These are phyloP conservation scores for Drosophila watanabei DNA, from an alignment of 1,140 invertebrate genomes.

Conservation along the genomic window DNA sequence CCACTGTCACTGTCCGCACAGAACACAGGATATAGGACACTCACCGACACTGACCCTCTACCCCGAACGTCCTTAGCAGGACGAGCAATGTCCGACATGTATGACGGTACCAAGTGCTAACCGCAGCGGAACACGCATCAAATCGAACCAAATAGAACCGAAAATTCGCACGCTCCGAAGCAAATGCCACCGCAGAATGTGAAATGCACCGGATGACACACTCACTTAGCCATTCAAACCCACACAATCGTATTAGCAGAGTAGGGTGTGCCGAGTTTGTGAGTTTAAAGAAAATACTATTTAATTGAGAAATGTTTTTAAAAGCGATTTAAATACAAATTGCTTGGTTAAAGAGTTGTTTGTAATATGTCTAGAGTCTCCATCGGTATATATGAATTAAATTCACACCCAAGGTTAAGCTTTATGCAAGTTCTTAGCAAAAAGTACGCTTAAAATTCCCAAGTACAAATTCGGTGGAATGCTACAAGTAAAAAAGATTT, in stretches of 20 bases:
- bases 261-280: constrained; percentile 1
- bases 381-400: background rate
- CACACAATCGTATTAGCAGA: background rate
- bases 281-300: background rate
- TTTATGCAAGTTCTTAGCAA: background rate
- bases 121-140: constrained; percentile 71
- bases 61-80: constrained; percentile 1
- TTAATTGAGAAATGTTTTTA: background rate
- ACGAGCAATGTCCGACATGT: constrained; percentile 22
- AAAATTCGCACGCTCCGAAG: constrained; percentile 62
- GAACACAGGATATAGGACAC: background rate
- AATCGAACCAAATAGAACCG: constrained; percentile 74
- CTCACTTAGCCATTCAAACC: constrained; percentile 14
- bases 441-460: background rate
- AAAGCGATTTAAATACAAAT: background rate
- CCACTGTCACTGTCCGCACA: constrained; percentile 28
- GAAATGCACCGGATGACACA: constrained; percentile 31
- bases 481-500: background rate
- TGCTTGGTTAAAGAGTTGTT: background rate
- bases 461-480: background rate
- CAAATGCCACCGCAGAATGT: constrained; percentile 63
- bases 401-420: background rate
- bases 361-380: background rate
- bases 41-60: background rate
- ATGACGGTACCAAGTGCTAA: constrained; percentile 56